Evolutionary conservation across 2,113 vertebrate species (phyloP).

Genomic region (Collichthys lucidus): DNA sequence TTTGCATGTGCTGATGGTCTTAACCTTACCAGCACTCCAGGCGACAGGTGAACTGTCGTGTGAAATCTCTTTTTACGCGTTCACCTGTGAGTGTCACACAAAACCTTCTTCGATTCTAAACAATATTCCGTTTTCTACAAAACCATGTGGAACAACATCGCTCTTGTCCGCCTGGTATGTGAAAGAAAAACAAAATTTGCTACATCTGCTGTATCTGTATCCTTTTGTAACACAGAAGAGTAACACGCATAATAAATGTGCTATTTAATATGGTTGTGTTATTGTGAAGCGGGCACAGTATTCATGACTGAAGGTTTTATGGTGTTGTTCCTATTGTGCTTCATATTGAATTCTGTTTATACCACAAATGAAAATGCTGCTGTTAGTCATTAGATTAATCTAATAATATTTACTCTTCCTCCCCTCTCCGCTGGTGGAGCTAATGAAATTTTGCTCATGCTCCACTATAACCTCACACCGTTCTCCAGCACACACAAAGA

Average conservation of each 20-base stretch:
- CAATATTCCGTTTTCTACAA: neutral
- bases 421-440: slow-evolving; percentile 65
- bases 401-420: slow-evolving; percentile 80
- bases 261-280: slow-evolving; percentile 31
- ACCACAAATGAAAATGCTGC: slow-evolving; percentile 84
- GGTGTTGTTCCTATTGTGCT: slow-evolving; percentile 68
- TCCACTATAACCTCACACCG: slow-evolving; percentile 65
- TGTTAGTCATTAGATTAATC: slow-evolving; percentile 86
- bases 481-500: slow-evolving; percentile 61
- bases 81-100: slow-evolving; percentile 6
- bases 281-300: slow-evolving; percentile 32
- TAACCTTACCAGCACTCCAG: slow-evolving; percentile 71
- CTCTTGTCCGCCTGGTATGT: neutral
- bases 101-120: neutral
- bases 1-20: slow-evolving; percentile 41
- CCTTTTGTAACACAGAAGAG: neutral
- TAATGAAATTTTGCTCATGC: slow-evolving; percentile 81
- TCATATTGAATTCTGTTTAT: slow-evolving; percentile 78
- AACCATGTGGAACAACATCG: neutral
- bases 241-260: neutral
- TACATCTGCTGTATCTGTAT: neutral
- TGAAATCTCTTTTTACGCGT: slow-evolving; percentile 60
- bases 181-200: neutral
- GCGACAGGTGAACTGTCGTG: slow-evolving; percentile 71
- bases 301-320: slow-evolving; percentile 39